Evolutionary conservation across 2,113 vertebrate genomes (phyloP).

Genomic region (Chascanopsetta lugubris): DNA sequence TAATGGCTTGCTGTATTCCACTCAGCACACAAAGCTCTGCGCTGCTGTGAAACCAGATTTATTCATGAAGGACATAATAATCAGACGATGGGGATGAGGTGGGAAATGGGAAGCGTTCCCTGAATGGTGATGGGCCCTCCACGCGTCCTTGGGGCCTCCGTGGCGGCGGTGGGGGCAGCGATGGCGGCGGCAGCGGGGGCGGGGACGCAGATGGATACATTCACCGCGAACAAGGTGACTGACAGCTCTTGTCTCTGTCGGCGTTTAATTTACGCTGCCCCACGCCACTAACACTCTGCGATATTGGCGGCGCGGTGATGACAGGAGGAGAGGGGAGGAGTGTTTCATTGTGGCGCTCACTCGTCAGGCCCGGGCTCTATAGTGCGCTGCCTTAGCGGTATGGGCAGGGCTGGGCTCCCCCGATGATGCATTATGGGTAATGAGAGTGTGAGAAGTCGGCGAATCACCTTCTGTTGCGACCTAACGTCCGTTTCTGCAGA

Average conservation of each 20-base stretch:
- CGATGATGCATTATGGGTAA: conserved; percentile 56
- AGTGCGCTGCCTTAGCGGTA: conserved; percentile 10
- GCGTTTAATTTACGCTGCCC: conserved; percentile 57
- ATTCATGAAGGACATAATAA: conserved; percentile 55
- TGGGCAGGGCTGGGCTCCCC: conserved; percentile 15
- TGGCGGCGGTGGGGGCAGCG: too few species aligned
- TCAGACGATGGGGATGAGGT: conserved; percentile 29
- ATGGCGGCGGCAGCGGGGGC: too few species aligned
- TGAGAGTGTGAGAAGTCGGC: conserved; percentile 45
- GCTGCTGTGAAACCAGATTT: conserved; percentile 25
- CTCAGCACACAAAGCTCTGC: conserved; percentile 3
- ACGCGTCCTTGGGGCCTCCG: conserved; percentile 21
- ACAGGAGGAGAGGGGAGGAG: conserved; percentile 11
- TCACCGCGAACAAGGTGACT: conserved; percentile 42
- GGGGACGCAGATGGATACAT: conserved; percentile 36
- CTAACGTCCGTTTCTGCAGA: too few species aligned
- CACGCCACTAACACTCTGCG: conserved; percentile 7
- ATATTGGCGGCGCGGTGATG: conserved; percentile 12
- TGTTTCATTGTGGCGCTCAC: conserved; percentile 56
- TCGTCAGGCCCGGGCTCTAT: conserved; percentile 27
- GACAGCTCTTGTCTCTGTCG: conserved; percentile 53
- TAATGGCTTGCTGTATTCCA: background rate
- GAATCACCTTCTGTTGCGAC: conserved; percentile 47
- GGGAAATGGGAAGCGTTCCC: conserved; percentile 12
- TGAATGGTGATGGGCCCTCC: conserved; percentile 32